Evolutionary conservation across 2,888 invertebrate species (phyloP).

Genomic region (Drosophila hamatofila): DNA sequence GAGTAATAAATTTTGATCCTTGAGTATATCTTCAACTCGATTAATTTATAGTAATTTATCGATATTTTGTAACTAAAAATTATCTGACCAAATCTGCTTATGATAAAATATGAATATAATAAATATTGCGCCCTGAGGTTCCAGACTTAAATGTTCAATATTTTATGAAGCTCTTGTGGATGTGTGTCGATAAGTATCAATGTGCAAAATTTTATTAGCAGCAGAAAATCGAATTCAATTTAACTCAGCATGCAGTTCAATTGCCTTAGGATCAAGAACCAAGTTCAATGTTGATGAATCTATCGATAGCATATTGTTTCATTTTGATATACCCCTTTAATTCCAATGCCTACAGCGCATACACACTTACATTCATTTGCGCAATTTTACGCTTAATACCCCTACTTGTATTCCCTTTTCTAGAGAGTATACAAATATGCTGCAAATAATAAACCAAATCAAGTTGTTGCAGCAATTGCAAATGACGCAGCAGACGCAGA

Average conservation of each 20-base stretch:
- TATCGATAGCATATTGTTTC: background rate
- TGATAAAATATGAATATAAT: no score
- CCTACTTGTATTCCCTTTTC: constrained; percentile 7
- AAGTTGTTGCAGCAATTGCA: constrained; percentile 64
- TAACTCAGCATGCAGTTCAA: background rate
- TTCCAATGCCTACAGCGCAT: background rate
- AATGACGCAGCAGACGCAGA: constrained; percentile 63
- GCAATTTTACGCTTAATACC: constrained; percentile 10
- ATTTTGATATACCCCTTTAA: background rate
- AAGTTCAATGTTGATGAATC: background rate
- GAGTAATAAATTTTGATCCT: no score
- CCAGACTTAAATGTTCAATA: background rate
- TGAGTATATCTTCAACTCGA: no score
- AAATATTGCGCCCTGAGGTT: background rate
- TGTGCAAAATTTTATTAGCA: background rate
- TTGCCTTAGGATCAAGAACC: background rate
- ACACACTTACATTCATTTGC: background rate
- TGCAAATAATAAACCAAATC: constrained; percentile 39
- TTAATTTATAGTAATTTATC: no score
- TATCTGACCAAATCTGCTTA: no score
- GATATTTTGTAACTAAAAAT: no score
- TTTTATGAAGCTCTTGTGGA: accelerated
- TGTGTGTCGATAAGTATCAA: background rate
- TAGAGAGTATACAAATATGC: constrained; percentile 52
- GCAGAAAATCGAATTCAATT: background rate